These are phyloP conservation scores for Metalampra italica DNA, from an alignment of 2,888 invertebrate genomes.

Conservation along the genomic window DNA sequence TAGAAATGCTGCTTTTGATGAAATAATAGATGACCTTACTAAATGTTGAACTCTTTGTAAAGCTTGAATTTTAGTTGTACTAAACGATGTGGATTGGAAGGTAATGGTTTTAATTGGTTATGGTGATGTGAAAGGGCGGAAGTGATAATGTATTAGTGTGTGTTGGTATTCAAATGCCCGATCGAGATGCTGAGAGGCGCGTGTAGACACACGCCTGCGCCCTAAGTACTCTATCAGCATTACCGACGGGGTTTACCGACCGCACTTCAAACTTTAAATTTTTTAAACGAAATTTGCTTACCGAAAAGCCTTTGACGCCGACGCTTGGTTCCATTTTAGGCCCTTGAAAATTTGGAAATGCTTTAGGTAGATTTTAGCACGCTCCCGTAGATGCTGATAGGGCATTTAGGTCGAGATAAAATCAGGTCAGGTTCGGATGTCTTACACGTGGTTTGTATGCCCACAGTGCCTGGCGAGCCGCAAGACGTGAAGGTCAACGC, in stretches of 20 bases:
- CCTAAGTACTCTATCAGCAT: conserved; percentile 75
- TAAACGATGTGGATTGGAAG: conserved; percentile 76
- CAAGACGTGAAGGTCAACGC: conserved; percentile 93
- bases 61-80: conserved; percentile 75
- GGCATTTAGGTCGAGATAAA: conserved; percentile 65
- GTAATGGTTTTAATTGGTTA: conserved; percentile 76
- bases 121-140: conserved; percentile 74
- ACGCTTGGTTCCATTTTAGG: conserved; percentile 53
- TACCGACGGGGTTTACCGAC: conserved; percentile 65
- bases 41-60: conserved; percentile 74
- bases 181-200: conserved; percentile 75
- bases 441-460: conserved; percentile 40
- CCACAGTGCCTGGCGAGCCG: conserved; percentile 98
- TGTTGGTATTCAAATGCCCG: conserved; percentile 87
- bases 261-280: conserved; percentile 41
- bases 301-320: conserved; percentile 41
- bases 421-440: conserved; percentile 34
- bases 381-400: conserved; percentile 78
- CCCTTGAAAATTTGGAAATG: conserved; percentile 41
- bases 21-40: conserved; percentile 66
- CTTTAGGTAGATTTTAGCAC: conserved; percentile 67
- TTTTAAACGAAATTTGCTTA: conserved; percentile 34
- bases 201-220: conserved; percentile 52
- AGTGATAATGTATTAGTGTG: conserved; percentile 73
- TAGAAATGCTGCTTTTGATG: conserved; percentile 68